Evolutionary conservation across 2,797 vertebrate species (phyloP).

Genomic region (Bucorvus abyssinicus): DNA sequence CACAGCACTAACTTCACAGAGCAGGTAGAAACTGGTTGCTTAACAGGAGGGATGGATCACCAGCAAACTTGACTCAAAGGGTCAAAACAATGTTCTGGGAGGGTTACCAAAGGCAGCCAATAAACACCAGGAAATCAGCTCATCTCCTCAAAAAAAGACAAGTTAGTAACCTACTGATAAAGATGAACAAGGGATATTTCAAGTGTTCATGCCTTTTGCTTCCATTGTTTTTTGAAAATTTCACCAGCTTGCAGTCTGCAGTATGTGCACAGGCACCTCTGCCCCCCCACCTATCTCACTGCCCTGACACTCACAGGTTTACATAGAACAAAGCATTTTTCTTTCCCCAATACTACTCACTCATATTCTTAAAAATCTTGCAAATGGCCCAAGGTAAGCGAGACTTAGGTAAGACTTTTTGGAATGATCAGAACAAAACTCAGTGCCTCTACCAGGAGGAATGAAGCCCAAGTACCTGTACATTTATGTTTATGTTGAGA

Average conservation of each 20-base stretch:
- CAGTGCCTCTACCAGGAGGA: background rate
- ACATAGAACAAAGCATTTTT: background rate
- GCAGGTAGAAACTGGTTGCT: background rate
- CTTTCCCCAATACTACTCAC: background rate
- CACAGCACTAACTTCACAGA: background rate
- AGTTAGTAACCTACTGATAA: background rate
- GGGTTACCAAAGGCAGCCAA: background rate
- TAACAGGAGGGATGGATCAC: background rate
- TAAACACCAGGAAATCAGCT: background rate
- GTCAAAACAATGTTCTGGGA: background rate
- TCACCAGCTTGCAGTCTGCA: background rate
- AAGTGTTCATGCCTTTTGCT: background rate
- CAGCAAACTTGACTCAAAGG: background rate
- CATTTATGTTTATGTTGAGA: constrained; percentile 81
- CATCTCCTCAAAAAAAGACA: background rate
- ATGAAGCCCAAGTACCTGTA: constrained; percentile 80
- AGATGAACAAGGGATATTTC: background rate
- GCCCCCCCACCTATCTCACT: background rate
- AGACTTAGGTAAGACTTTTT: background rate
- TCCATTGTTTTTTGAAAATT: background rate
- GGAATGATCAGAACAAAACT: background rate
- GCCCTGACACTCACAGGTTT: background rate
- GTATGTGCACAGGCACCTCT: background rate
- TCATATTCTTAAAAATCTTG: background rate
- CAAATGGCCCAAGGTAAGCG: background rate